Evolutionary conservation across 2,113 vertebrate genomes (phyloP), one percentile per base, ranked within the genome.

Genomic region (Chitala chitala): DNA sequence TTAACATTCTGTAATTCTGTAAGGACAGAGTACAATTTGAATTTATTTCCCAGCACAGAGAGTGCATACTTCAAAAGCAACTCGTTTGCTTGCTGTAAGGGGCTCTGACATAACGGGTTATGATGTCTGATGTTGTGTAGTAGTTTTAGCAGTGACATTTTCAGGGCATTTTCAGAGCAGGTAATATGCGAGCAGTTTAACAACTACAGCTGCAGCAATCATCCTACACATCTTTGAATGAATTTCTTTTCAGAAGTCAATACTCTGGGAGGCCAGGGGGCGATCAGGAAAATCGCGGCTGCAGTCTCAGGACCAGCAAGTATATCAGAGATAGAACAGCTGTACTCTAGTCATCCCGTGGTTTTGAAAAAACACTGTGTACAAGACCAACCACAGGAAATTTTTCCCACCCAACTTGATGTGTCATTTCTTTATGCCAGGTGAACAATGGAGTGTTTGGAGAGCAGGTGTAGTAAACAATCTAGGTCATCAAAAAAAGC

Each of bases 351-450:
- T 66, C 38, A 46, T 3, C 22, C 15, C 38, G 20, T 29, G n/a
- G 38, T 66, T 36, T 66, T 46, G 42, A 20, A 24, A 66, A 66
- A 44, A 66, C 38, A 44, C 40, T 51, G n/a, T n/a, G n/a, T n/a
- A n/a, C 29, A 61, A 38, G 58, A 0, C 1, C 15, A 26, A 36
- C 31, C 13, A 5, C 1, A 63, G 33, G 29, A 12, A 63, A 36
- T 68, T 68, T 48, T 68, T 68, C n/a, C n/a, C n/a, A n/a, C n/a
- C n/a, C 64, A 68, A 63, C 44, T 46, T 68, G 12, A 48, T 38
- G 12, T 26, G 64, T 26, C 40, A n/a, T n/a, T 65, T 40, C 42
- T 65, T 65, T 44, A 65, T 44, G 20, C 63, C n/a, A 12, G 40
- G 3, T 68, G 64, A 68, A 68, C 29, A 26, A 13, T 44, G 22